Conservation (phyloP, 2,888 invertebrate species). For the Eutolmus rufibarbis region DNA sequence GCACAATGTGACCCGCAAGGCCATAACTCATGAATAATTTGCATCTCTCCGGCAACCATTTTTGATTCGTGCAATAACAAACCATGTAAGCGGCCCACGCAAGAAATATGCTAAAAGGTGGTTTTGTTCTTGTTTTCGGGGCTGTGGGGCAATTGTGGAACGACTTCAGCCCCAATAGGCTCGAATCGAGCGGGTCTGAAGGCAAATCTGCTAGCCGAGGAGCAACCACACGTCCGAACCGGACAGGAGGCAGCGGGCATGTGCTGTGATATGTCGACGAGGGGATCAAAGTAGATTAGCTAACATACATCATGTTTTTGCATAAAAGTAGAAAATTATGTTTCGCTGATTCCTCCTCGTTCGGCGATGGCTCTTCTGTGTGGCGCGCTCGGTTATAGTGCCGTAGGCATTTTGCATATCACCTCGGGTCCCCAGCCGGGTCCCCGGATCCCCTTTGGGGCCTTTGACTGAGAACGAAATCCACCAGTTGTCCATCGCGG, state of each 20-base stretch:
- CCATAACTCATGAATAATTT: constrained; percentile 40
- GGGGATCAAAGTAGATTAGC: constrained; percentile 31
- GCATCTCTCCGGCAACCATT: constrained; percentile 43
- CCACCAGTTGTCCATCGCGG: constrained; percentile 25
- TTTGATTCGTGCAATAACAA: constrained; percentile 44
- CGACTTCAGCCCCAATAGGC: constrained; percentile 21
- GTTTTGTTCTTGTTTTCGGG: constrained; percentile 30
- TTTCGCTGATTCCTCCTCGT: constrained; percentile 42
- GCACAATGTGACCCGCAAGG: constrained; percentile 26
- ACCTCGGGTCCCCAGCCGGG: neutral
- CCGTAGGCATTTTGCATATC: constrained; percentile 34
- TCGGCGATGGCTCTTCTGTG: constrained; percentile 37
- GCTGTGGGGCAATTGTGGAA: neutral
- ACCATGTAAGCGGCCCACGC: constrained; percentile 45
- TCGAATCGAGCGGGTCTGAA: neutral
- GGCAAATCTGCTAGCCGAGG: neutral
- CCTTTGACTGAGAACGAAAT: neutral
- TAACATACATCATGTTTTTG: constrained; percentile 46
- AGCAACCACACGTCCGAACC: neutral
- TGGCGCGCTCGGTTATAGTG: constrained; percentile 10
- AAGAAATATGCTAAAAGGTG: constrained; percentile 32
- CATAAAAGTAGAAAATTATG: constrained; percentile 46
- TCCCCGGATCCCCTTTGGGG: neutral
- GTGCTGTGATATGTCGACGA: constrained; percentile 15
- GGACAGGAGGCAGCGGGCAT: neutral